These are phyloP conservation scores for Arenicola marina DNA, from an alignment of 2,888 invertebrate species.

Conservation along the genomic window DNA sequence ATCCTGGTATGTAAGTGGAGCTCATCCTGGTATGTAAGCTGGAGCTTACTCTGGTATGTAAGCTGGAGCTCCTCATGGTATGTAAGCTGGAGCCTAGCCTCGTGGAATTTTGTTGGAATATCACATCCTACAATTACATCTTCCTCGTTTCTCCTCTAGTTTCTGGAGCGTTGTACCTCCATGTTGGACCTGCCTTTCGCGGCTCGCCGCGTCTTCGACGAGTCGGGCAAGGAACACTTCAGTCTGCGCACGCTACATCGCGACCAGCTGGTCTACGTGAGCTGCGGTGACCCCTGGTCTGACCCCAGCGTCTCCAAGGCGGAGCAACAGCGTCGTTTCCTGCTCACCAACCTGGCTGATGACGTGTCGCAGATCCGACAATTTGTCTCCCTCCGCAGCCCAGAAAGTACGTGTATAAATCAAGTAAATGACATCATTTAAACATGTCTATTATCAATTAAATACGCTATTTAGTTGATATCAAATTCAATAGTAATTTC, in stretches of 20 bases:
- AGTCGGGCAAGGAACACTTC: constrained; percentile 56
- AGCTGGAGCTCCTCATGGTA: no score
- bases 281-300: constrained; percentile 58
- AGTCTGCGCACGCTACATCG: constrained; percentile 47
- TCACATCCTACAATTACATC: no score
- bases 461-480: no score
- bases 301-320: constrained; percentile 54
- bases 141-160: constrained; percentile 40
- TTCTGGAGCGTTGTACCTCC: constrained; percentile 56
- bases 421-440: no score
- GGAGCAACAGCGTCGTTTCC: constrained; percentile 55
- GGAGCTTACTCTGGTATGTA: no score
- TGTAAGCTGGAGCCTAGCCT: no score
- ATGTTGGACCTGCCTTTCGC: constrained; percentile 57
- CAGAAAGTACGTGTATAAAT: constrained; percentile 41
- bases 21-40: no score
- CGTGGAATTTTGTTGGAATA: no score
- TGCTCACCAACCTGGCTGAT: constrained; percentile 54
- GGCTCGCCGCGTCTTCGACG: constrained; percentile 57
- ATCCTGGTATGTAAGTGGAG: no score
- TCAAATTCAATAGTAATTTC: no score
- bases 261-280: constrained; percentile 54
- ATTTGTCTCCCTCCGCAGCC: constrained; percentile 52
- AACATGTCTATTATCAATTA: no score
- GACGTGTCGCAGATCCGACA: constrained; percentile 58